phyloP scores from a whole-genome alignment of 2,797 vertebrate species.

The Periparus ater region DNA sequence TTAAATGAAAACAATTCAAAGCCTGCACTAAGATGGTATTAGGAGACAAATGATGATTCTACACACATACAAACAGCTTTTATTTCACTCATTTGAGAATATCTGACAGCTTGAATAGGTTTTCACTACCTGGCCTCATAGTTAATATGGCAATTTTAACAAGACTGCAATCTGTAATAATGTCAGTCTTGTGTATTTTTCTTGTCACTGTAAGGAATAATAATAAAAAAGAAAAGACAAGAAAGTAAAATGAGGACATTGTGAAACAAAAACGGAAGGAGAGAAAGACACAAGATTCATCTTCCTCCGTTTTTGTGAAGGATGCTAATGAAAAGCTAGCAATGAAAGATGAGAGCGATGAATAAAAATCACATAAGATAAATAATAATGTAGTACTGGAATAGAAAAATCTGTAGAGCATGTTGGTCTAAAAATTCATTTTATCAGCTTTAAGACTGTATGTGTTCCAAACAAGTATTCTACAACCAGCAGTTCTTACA shows the following conservation, averaged over 20 bases:
- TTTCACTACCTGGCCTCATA: slow-evolving; percentile 42
- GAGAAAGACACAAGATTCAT: neutral
- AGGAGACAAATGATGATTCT: slow-evolving; percentile 25
- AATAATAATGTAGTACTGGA: neutral
- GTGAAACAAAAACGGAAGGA: neutral
- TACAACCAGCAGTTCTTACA: neutral
- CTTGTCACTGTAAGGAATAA: slow-evolving; percentile 41
- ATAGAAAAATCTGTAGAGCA: neutral
- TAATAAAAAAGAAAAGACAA: slow-evolving; percentile 21
- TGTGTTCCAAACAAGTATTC: neutral
- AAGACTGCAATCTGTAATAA: slow-evolving; percentile 46
- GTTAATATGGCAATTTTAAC: slow-evolving; percentile 62
- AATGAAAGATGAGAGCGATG: neutral
- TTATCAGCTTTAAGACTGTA: neutral
- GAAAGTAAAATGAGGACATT: slow-evolving; percentile 5
- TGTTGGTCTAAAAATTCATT: neutral
- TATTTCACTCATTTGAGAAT: slow-evolving; percentile 45
- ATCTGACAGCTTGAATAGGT: slow-evolving; percentile 66
- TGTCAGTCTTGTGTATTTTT: slow-evolving; percentile 33
- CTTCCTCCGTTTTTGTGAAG: neutral
- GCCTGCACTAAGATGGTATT: slow-evolving; percentile 1
- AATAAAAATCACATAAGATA: neutral
- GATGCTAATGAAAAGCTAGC: neutral
- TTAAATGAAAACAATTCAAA: slow-evolving; percentile 43
- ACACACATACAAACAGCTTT: slow-evolving; percentile 55